These are phyloP conservation scores for Tringa solitaria DNA, from an alignment of 2,113 vertebrate genomes.

Conservation along the genomic window DNA sequence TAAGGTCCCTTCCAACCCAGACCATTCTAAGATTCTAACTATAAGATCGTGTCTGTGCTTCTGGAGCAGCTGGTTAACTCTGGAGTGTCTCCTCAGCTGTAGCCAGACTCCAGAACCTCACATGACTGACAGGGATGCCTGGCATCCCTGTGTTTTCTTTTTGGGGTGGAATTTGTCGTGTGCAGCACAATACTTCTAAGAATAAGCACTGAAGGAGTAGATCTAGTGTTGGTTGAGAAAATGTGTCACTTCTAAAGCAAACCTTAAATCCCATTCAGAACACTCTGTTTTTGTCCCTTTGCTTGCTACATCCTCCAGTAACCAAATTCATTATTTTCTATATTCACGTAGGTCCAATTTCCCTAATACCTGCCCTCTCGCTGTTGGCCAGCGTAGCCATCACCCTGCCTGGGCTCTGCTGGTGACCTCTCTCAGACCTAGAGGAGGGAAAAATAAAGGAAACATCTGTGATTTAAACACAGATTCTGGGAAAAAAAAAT, in stretches of 20 bases:
- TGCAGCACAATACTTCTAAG: background rate
- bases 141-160: background rate
- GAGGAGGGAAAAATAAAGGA: background rate
- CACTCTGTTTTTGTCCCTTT: background rate
- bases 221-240: background rate
- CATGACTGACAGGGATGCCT: fast-evolving
- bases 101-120: background rate
- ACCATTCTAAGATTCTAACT: too few species aligned
- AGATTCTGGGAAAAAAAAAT: background rate
- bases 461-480: background rate
- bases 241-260: background rate
- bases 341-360: background rate
- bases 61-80: background rate
- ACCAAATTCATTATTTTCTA: background rate
- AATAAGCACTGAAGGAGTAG: background rate
- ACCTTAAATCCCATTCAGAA: background rate
- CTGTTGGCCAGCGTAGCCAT: background rate
- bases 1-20: too few species aligned
- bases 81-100: background rate
- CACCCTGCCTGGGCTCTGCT: background rate
- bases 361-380: background rate
- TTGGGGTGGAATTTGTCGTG: background rate
- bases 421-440: background rate
- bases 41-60: fast-evolving
- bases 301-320: background rate